Conservation (phyloP, 1,140 invertebrate species). For the Harpegnathos saltator region DNA sequence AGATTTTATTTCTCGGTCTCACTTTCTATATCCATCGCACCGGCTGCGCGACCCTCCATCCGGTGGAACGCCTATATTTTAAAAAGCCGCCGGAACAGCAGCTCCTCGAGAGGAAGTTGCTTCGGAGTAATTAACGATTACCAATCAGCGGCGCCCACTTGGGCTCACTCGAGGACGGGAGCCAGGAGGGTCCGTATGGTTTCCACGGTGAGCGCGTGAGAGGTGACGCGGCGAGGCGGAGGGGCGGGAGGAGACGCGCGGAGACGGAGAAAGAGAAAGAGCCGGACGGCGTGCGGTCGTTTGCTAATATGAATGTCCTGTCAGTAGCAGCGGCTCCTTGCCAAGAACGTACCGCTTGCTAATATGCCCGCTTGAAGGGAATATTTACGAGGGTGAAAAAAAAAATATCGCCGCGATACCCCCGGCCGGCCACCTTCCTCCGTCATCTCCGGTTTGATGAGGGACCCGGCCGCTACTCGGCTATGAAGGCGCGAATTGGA, state of each 20-base stretch:
- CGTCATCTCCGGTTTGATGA: slow-evolving; percentile 52
- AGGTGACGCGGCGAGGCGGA: not conserved
- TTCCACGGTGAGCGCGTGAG: slow-evolving; percentile 44
- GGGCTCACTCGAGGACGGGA: slow-evolving; percentile 62
- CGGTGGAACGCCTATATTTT: slow-evolving; percentile 58
- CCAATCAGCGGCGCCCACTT: slow-evolving; percentile 74
- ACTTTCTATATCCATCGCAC: slow-evolving; percentile 40
- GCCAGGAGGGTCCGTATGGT: slow-evolving; percentile 44
- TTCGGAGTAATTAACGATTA: slow-evolving; percentile 77
- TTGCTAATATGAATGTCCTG: slow-evolving; percentile 83
- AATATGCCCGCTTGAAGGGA: slow-evolving; percentile 80
- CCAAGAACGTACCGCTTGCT: slow-evolving; percentile 82
- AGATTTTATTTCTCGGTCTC: slow-evolving; percentile 27
- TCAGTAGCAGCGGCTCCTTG: slow-evolving; percentile 83
- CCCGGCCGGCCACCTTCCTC: slow-evolving; percentile 39
- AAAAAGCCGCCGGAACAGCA: slow-evolving; percentile 59
- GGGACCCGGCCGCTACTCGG: slow-evolving; percentile 15
- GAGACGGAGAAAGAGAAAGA: slow-evolving; percentile 69
- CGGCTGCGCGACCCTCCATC: not conserved
- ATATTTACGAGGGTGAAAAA: slow-evolving; percentile 82
- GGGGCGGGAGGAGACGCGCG: slow-evolving; percentile 51
- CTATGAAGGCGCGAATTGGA: slow-evolving; percentile 61
- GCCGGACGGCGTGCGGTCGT: slow-evolving; percentile 68
- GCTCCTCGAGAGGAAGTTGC: slow-evolving; percentile 62
- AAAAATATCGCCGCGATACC: slow-evolving; percentile 76